These are phyloP conservation scores for Mobula birostris DNA, from an alignment of 2,113 vertebrate genomes.

Conservation along the genomic window DNA sequence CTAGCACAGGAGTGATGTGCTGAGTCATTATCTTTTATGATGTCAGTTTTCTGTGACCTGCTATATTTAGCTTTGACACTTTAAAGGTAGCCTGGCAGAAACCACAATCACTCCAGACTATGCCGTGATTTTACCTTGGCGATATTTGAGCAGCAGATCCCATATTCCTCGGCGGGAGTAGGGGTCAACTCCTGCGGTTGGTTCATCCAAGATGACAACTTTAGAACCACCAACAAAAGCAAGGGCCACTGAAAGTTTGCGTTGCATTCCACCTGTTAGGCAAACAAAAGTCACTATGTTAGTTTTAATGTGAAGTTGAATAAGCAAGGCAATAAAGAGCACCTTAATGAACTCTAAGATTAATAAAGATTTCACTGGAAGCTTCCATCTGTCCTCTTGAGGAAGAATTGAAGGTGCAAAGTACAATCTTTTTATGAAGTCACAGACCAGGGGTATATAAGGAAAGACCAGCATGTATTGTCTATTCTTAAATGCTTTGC, in stretches of 20 bases:
- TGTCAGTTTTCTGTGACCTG: neutral
- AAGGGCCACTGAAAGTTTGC: slow-evolving; percentile 91
- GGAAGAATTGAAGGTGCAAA: neutral
- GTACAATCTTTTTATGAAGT: neutral
- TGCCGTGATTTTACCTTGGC: slow-evolving; percentile 63
- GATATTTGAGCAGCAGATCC: slow-evolving; percentile 88
- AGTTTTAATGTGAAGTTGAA: neutral
- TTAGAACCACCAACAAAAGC: slow-evolving; percentile 96
- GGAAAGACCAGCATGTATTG: no score
- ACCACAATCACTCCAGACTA: neutral
- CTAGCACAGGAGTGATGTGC: no score
- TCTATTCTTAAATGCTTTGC: no score
- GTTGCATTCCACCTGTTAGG: slow-evolving; percentile 83
- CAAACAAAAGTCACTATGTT: slow-evolving; percentile 29
- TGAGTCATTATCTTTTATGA: no score
- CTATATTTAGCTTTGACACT: neutral
- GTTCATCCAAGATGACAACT: slow-evolving; percentile 96
- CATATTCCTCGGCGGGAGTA: slow-evolving; percentile 94
- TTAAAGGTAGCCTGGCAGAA: neutral
- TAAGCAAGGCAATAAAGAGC: neutral
- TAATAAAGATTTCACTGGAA: neutral
- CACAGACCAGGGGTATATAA: no score
- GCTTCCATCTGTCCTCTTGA: neutral
- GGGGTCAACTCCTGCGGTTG: slow-evolving; percentile 91
- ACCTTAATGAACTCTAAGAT: neutral